Evolutionary conservation across 2,797 vertebrate genomes (phyloP), one percentile per base, ranked within the genome.

Genomic region (Rhinella marina): DNA sequence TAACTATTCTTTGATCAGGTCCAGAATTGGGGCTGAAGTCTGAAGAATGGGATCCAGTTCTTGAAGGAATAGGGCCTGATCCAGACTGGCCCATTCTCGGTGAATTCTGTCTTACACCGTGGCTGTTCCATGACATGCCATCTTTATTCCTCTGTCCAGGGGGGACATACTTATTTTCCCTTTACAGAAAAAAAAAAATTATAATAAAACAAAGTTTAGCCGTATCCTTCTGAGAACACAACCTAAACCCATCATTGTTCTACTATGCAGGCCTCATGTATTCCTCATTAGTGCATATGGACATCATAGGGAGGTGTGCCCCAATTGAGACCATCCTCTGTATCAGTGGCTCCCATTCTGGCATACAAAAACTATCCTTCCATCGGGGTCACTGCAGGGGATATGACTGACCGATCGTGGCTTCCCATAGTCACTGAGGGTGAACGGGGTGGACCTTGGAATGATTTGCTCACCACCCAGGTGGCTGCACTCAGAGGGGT

Each of bases 141-240:
- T 99, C 98, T 94, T 97, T 96, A 92, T 97, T 99, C 94, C 98
- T 97, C 94, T 99, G 98, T 92, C 97, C 96, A 84, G 98, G 97
- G 93, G 98, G 98, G 96, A 99, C 96, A 95, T 99, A 99, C 92
- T 99, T 99, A 93, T 96, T 99, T 94, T 99, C 98, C 94, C 98
- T 99, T 93, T 82, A 93, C 91, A 50, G 76, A 16, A 61, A 14
- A 25, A 62, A 19, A 61, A 41, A 27, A 23, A 73, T 62, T 13
- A 59, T 3, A 13, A 57, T 25, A 72, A 86, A 29, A 86, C 21
- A 80, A 52, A 66, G 13, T 0, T 41, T 29, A 68, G 32, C 1
- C 3, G 21, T 3, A 50, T 14, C 16, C 66, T 68, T 5, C 8
- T 5, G 29, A 29, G 27, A 29, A 29, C 25, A 29, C 11, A 68